Evolutionary conservation across 2,888 invertebrate genomes (phyloP).

Genomic region (Charanyca ferruginea): DNA sequence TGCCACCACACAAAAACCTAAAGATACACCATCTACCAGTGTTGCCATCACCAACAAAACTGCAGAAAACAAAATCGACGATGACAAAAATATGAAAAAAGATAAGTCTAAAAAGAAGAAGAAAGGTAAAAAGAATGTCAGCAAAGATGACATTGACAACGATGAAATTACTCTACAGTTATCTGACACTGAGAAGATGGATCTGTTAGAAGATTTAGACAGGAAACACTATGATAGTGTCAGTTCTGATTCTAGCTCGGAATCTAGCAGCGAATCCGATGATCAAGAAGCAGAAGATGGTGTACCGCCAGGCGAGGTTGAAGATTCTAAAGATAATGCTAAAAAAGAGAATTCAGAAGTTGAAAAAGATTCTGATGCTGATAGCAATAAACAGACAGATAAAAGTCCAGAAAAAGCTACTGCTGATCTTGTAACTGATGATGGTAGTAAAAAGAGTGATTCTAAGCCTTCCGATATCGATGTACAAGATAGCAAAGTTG

Average conservation of each 20-base stretch:
- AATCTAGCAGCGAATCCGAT: constrained; percentile 51
- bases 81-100: constrained; percentile 70
- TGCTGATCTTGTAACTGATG: not conserved
- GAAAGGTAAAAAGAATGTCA: constrained; percentile 72
- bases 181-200: constrained; percentile 89
- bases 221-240: constrained; percentile 78
- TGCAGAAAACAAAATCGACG: constrained; percentile 55
- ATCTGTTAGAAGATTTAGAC: constrained; percentile 85
- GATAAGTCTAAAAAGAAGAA: constrained; percentile 81
- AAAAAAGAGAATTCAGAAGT: not conserved
- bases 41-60: constrained; percentile 4
- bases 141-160: constrained; percentile 81
- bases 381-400: not conserved
- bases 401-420: not conserved
- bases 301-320: not conserved
- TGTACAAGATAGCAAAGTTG: not conserved
- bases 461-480: constrained; percentile 1
- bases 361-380: not conserved
- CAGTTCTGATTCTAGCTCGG: constrained; percentile 69
- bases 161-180: constrained; percentile 87
- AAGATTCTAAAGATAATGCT: not conserved
- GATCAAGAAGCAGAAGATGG: constrained; percentile 4
- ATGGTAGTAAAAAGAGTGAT: not conserved
- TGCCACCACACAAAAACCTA: constrained; percentile 21
- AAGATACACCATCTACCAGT: constrained; percentile 3